phyloP scores from a whole-genome alignment of 2,888 invertebrate genomes.

The Lasioglossum marginatum region DNA sequence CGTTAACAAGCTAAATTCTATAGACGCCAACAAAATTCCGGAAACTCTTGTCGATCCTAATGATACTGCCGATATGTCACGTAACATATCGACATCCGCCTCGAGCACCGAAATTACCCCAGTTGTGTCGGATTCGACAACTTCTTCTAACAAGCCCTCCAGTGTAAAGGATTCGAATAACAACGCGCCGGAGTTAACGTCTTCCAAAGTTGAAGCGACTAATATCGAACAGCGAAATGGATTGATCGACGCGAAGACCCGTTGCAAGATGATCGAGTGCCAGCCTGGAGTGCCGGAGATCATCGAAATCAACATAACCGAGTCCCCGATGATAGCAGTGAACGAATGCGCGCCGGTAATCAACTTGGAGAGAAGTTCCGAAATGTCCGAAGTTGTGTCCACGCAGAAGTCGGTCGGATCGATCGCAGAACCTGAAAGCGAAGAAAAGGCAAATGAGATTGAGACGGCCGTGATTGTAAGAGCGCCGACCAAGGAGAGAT shows the following conservation, averaged over 20 bases:
- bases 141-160: background rate
- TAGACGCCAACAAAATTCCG: constrained; percentile 28
- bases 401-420: background rate
- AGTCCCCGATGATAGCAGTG: constrained; percentile 73
- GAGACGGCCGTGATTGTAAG: constrained; percentile 8
- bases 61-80: constrained; percentile 31
- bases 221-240: background rate
- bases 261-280: background rate
- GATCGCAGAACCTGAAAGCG: background rate
- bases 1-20: constrained; percentile 52
- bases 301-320: constrained; percentile 77
- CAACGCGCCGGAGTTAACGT: background rate
- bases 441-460: constrained; percentile 11
- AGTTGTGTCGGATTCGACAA: background rate
- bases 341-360: constrained; percentile 76
- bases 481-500: constrained; percentile 65
- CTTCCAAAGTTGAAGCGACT: background rate
- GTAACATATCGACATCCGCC: constrained; percentile 12
- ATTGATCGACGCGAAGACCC: background rate
- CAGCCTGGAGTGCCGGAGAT: constrained; percentile 63
- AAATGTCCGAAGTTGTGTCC: background rate
- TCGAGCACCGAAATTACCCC: constrained; percentile 5
- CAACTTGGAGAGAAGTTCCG: constrained; percentile 5
- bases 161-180: constrained; percentile 25
- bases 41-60: constrained; percentile 19